Conservation (phyloP, 2,113 vertebrate species). For the Gyps fulvus region DNA sequence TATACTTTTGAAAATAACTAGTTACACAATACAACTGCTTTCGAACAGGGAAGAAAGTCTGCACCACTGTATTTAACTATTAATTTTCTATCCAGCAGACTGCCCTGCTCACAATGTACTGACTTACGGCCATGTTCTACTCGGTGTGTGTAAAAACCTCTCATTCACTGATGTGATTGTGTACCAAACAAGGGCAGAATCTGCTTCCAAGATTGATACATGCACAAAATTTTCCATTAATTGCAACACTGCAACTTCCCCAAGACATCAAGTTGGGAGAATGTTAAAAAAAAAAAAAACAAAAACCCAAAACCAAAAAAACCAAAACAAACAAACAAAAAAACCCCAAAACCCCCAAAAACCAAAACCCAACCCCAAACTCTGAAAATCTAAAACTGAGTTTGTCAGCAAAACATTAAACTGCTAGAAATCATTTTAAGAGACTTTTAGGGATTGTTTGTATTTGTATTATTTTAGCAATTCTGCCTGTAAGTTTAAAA, state of each 20-base stretch:
- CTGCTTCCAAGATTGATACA: neutral
- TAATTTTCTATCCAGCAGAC: neutral
- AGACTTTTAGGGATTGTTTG: conserved; percentile 5
- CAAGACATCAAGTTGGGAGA: neutral
- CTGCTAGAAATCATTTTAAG: conserved; percentile 18
- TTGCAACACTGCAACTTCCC: neutral
- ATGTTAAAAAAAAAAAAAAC: neutral
- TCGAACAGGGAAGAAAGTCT: neutral
- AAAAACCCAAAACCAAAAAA: neutral
- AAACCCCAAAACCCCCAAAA: neutral
- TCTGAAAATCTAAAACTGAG: neutral
- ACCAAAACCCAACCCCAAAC: neutral
- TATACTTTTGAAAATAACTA: neutral
- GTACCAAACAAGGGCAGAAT: neutral
- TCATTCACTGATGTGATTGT: neutral
- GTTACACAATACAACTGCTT: neutral
- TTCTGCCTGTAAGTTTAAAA: conserved; percentile 49
- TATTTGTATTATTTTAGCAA: conserved; percentile 54
- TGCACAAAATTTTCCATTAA: neutral
- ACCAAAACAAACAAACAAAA: neutral
- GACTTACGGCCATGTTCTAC: neutral
- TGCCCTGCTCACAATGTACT: neutral
- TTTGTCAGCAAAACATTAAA: conserved; percentile 10
- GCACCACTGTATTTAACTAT: neutral
- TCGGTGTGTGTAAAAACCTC: neutral